A percentile compares a stretch with the other conserved stretches of the same genome.
Evolutionary conservation across 2,888 invertebrate genomes (phyloP).

Genomic region (Tethea ocularis): DNA sequence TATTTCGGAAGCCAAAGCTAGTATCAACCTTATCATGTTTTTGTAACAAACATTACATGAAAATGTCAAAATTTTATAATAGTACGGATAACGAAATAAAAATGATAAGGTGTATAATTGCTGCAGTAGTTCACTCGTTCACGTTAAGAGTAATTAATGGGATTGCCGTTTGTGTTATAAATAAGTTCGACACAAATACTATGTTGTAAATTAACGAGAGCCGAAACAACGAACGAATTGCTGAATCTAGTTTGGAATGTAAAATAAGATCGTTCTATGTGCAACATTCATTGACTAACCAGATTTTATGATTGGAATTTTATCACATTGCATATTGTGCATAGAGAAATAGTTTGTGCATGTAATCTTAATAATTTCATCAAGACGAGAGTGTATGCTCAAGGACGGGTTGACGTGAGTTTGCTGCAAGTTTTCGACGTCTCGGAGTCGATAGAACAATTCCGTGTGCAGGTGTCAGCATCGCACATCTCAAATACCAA

Average conservation of each 20-base stretch:
- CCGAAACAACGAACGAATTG: neutral
- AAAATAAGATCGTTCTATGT: slow-evolving; percentile 31
- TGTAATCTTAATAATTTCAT: slow-evolving; percentile 40
- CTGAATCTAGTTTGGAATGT: slow-evolving; percentile 23
- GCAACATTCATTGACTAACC: neutral
- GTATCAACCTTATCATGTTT: too few relatives aligned
- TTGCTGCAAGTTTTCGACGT: slow-evolving; percentile 31
- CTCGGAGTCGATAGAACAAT: slow-evolving; percentile 29
- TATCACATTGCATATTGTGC: slow-evolving; percentile 18
- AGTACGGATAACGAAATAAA: neutral
- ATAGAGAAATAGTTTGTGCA: slow-evolving; percentile 18
- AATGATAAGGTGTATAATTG: slow-evolving; percentile 25
- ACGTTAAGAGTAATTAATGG: slow-evolving; percentile 14
- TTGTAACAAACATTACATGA: neutral
- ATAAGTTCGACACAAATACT: slow-evolving; percentile 35
- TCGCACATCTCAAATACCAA: slow-evolving; percentile 39
- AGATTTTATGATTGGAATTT: neutral
- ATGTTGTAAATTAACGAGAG: slow-evolving; percentile 32
- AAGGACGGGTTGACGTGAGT: slow-evolving; percentile 26
- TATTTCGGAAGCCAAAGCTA: too few relatives aligned
- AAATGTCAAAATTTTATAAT: neutral
- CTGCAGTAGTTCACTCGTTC: slow-evolving; percentile 15
- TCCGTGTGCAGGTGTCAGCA: slow-evolving; percentile 28
- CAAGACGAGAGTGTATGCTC: slow-evolving; percentile 14
- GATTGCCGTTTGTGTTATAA: slow-evolving; percentile 31